A percentile compares a stretch with the other conserved stretches of the same genome.
Conservation (phyloP, 2,113 vertebrate genomes). For the Corydoras sp. region DNA sequence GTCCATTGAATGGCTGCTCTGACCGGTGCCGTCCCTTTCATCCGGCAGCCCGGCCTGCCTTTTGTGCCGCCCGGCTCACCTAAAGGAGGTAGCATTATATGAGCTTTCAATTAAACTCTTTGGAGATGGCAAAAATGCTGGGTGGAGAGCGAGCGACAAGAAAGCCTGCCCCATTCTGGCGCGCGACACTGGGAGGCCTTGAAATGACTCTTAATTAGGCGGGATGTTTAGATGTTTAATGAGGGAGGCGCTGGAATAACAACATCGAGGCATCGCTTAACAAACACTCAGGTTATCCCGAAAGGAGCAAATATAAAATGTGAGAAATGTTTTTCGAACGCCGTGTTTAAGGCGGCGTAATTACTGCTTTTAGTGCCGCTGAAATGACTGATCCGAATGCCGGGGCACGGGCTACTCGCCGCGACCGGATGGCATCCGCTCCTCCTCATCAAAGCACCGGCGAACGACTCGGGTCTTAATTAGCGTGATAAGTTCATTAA, state of each 20-base stretch:
- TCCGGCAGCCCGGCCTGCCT: conserved; percentile 57
- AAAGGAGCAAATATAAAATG: conserved; percentile 53
- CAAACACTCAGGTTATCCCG: conserved; percentile 43
- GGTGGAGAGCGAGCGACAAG: conserved; percentile 45
- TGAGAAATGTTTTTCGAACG: conserved; percentile 67
- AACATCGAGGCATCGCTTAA: conserved; percentile 47
- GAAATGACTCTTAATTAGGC: conserved; percentile 80
- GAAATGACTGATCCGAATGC: conserved; percentile 51
- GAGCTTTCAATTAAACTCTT: conserved; percentile 84
- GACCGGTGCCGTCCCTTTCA: conserved; percentile 58
- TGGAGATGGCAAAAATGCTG: conserved; percentile 70
- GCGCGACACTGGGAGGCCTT: conserved; percentile 53
- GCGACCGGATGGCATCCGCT: conserved; percentile 32
- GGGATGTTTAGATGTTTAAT: conserved; percentile 67
- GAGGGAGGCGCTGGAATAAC: conserved; percentile 63
- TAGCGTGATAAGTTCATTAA: conserved; percentile 34
- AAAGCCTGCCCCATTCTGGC: conserved; percentile 62
- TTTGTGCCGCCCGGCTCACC: conserved; percentile 49
- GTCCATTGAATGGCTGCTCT: conserved; percentile 41
- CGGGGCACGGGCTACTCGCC: conserved; percentile 24
- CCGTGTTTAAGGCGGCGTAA: conserved; percentile 58
- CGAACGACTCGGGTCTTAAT: conserved; percentile 24
- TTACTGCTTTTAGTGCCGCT: conserved; percentile 49
- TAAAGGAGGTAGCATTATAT: conserved; percentile 67
- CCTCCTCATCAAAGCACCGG: conserved; percentile 20